Base-by-base conservation (phyloP, 1,140 invertebrate species). In the Euschistus heros region DNA sequence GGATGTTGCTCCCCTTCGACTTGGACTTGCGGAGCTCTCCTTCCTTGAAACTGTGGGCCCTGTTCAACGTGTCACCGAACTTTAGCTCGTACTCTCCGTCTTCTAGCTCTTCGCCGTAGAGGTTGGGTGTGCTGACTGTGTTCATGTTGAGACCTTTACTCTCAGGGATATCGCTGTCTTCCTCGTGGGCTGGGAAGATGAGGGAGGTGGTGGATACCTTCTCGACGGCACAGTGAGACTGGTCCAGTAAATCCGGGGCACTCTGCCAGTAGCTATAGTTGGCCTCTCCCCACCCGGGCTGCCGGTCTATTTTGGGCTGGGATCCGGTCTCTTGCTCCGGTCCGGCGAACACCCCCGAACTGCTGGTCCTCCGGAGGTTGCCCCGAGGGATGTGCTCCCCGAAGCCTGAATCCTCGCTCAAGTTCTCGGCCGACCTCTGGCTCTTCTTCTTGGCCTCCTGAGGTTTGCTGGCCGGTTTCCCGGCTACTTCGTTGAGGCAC, bases 321-420 rank as follows among this genome's bases (percentile, higher is more conserved):
- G 65, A 64, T 18, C 62, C 59, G 42, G 65, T 66, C 7, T 67
- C 69, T 5, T 63, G 57, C 20, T 64, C 64, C 24, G 61, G 59
- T 6, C 66, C 65, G 15, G 64, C 60, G 27, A 62, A 68, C 37
- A 63, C 67, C 37, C 62, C 60, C 30, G 63, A 65, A 24, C 62
- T 60, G 20, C 50, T 26, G 2, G 62, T 22, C 63, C 44, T 14
- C 44, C 44, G 33, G 0, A 60, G 27, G 17, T 57, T 47, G 17
- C 57, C 62, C 17, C 71, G 71, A 62, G 72, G 74, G 59, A 79
- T 75, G 65, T 81, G 79, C 69, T 85, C 83, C 66, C 85, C 84
- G 74, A 86, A 88, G 20, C 86, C 86, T 67, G 84, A 86, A 74
- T 87, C 86, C 71, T 87, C 85, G 69, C 84, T 86, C 46, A 87